A percentile compares a stretch with the other conserved stretches of the same genome.
Evolutionary conservation across 2,888 invertebrate species (phyloP).

Genomic region (Apodemia duryi): DNA sequence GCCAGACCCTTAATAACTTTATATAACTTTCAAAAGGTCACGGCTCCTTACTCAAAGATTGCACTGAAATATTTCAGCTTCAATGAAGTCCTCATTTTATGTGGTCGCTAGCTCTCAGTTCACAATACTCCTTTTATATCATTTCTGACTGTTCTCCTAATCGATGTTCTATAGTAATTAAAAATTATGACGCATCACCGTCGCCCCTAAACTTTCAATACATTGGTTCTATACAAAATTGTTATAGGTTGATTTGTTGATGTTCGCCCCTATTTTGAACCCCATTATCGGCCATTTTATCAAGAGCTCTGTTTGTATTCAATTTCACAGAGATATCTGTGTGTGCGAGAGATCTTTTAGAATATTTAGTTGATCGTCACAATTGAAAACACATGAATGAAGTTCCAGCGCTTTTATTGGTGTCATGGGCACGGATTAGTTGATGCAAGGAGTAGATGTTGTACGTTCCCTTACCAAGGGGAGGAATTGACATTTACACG

Average conservation of each 20-base stretch:
- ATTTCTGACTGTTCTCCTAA: slow-evolving; percentile 36
- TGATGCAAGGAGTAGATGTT: slow-evolving; percentile 23
- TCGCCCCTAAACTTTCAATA: slow-evolving; percentile 40
- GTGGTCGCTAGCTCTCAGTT: not conserved
- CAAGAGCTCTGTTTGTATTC: slow-evolving; percentile 39
- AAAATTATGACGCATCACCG: slow-evolving; percentile 62
- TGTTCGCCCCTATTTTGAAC: slow-evolving; percentile 57
- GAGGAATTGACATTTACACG: not conserved
- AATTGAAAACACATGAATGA: slow-evolving; percentile 64
- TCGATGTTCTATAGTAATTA: slow-evolving; percentile 53
- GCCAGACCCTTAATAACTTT: too few relatives aligned
- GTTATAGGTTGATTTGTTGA: slow-evolving; percentile 63
- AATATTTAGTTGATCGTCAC: slow-evolving; percentile 40
- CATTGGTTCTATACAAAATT: slow-evolving; percentile 42
- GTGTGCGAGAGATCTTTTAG: slow-evolving; percentile 35
- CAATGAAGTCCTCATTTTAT: not conserved
- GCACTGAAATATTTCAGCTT: not conserved
- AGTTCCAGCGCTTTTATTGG: slow-evolving; percentile 50
- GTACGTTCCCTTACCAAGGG: not conserved
- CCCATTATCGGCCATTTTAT: slow-evolving; percentile 42
- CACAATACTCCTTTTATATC: slow-evolving; percentile 35
- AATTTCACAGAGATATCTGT: slow-evolving; percentile 26
- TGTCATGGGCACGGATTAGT: slow-evolving; percentile 60
- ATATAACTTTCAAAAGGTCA: too few relatives aligned
- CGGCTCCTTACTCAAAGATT: not conserved